Percentiles rank a stretch among this genome's conserved stretches.
Evolutionary conservation across 53 echinoderm and acorn worm species (phyloP).

Genomic region (Stichopus horrens): DNA sequence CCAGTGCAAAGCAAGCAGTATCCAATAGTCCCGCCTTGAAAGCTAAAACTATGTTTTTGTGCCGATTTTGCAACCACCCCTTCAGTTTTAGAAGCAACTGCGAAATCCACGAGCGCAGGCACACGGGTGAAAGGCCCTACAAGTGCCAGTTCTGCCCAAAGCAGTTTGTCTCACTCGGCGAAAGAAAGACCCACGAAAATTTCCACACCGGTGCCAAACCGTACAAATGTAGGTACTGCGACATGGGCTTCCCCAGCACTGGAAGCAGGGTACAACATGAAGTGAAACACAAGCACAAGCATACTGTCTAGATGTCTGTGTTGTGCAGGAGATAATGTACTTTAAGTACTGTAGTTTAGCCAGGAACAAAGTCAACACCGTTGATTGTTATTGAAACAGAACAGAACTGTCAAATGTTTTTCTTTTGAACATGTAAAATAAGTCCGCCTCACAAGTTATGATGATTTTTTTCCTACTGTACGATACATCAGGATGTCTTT

Average conservation of each 20-base stretch:
- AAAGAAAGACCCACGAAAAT: conserved; percentile 43
- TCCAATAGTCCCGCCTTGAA: background rate
- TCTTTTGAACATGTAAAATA: too few relatives aligned
- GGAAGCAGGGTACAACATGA: conserved; percentile 16
- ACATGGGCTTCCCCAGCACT: conserved; percentile 43
- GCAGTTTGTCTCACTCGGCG: conserved; percentile 47
- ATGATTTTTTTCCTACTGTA: too few relatives aligned
- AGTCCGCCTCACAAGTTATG: too few relatives aligned
- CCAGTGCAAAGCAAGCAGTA: background rate
- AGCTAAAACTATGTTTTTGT: background rate
- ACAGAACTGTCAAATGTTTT: too few relatives aligned
- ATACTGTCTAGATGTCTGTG: too few relatives aligned
- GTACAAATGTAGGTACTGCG: conserved; percentile 54
- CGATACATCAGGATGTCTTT: too few relatives aligned
- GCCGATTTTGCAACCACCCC: background rate
- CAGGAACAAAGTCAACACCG: too few relatives aligned
- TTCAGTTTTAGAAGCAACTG: background rate
- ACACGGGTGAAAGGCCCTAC: conserved; percentile 54
- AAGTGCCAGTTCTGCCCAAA: conserved; percentile 53
- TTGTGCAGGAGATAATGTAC: too few relatives aligned
- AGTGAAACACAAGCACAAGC: too few relatives aligned
- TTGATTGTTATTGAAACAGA: too few relatives aligned
- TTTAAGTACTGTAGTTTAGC: too few relatives aligned
- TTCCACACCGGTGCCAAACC: conserved; percentile 52
- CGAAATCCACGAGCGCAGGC: conserved; percentile 45